Conservation (phyloP, 2,797 vertebrate genomes). For the Pseudochirops corinnae region DNA sequence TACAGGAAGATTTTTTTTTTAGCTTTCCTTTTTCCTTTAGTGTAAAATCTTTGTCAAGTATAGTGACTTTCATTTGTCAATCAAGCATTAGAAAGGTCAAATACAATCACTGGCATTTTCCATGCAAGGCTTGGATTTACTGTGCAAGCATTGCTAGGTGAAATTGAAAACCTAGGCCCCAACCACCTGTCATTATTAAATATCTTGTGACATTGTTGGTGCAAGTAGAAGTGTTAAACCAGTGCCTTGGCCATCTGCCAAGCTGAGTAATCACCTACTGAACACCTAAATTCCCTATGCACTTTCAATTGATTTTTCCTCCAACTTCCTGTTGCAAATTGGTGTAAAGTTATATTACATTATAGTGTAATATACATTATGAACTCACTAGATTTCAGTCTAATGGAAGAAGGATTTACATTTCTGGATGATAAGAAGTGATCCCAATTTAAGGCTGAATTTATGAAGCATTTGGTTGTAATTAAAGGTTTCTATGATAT, state of each 20-base stretch:
- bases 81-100: not conserved
- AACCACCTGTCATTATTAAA: slow-evolving; percentile 20
- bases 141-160: not conserved
- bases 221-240: not conserved
- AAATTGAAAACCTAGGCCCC: not conserved
- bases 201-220: not conserved
- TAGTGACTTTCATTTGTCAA: not conserved
- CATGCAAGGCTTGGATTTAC: not conserved
- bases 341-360: not conserved
- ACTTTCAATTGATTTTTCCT: not conserved
- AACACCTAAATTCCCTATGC: not conserved
- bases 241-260: not conserved
- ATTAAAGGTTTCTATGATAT: not conserved
- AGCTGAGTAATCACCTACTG: not conserved
- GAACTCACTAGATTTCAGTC: slow-evolving; percentile 20
- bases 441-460: not conserved
- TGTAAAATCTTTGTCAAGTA: not conserved
- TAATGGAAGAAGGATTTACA: not conserved
- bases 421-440: not conserved
- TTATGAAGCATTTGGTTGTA: not conserved
- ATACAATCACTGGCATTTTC: slow-evolving; percentile 10
- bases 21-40: not conserved
- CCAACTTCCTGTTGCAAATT: not conserved
- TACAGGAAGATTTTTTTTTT: not conserved
- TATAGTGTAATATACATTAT: not conserved